Base-by-base conservation (phyloP, 1,140 invertebrate species). In the Hermatobates lingyangjiaoensis region DNA sequence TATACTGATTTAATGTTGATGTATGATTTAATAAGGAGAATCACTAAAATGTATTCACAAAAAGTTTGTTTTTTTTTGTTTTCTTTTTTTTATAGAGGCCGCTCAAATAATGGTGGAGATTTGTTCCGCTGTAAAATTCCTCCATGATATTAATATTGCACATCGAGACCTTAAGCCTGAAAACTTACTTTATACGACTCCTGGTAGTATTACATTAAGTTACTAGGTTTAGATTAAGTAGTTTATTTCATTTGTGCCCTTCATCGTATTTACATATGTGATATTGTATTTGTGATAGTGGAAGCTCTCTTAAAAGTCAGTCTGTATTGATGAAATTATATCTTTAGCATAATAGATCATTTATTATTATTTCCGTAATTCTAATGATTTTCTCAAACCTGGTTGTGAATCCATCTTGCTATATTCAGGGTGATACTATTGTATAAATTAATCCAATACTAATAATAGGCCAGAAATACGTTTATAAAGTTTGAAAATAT, bases 101-200 rank as follows among this genome's bases (percentile, higher is more conserved):
- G 87, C 86, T 44, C 79, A 87, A 71, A 86, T 98, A 57, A 95
- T 98, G 79, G 77, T 83, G 61, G 89, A 95, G 63, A 97, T 98
- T 61, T 93, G 91, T 63, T 79, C 86, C 45, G 93, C 95, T n/a
- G 88, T 98, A 0, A 81, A 86, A 58, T 88, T 88, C 67, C 71
- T 98, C 53, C 95, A 98, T 72, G 81, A 87, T 61, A 80, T 86
- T 65, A 86, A 97, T 66, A 96, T 98, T 58, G 94, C 94, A 26
- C 94, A 98, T 66, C 74, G 94, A 58, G 93, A 98, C 70, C 78
- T 98, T 56, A 98, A 98, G 69, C 86, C 86, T 25, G 88, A 92
- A 69, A 91, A 91, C 68, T 71, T 92, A 27, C 65, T 93, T 0
- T 93, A 90, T 65, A 83, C 83, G 0, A 79, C 74, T 57, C 64